These are phyloP conservation scores for Crossaster papposus DNA, from an alignment of 53 echinoderm and acorn worm species.

Conservation along the genomic window DNA sequence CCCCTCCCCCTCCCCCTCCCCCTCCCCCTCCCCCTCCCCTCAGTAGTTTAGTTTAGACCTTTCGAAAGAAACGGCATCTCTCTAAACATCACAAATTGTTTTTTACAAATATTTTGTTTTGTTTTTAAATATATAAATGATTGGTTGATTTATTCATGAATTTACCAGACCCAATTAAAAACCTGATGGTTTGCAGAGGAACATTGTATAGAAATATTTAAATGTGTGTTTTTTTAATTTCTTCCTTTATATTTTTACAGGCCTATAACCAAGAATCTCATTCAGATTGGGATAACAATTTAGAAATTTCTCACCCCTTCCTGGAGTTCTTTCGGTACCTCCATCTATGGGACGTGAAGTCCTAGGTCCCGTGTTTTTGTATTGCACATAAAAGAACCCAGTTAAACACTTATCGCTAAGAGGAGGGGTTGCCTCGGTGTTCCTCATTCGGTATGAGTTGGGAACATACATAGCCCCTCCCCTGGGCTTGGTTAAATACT, in stretches of 20 bases:
- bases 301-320: no score
- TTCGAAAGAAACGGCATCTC: not conserved
- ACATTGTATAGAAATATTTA: not conserved
- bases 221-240: not conserved
- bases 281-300: not conserved
- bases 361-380: no score
- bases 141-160: not conserved
- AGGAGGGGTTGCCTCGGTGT: no score
- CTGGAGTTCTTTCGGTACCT: no score
- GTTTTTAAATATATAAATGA: conserved; percentile 3
- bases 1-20: no score
- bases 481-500: no score
- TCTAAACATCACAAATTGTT: not conserved
- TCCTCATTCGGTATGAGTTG: no score
- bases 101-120: conserved; percentile 9
- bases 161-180: conserved; percentile 48
- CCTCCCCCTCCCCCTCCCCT: not conserved
- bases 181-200: conserved; percentile 62
- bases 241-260: not conserved
- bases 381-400: no score
- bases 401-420: no score
- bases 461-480: no score
- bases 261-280: not conserved
- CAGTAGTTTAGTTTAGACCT: conserved; percentile 1
- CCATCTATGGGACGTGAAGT: no score